These are phyloP conservation scores for Neopelma chrysocephalum DNA, from an alignment of 2,797 vertebrate genomes.

Conservation along the genomic window DNA sequence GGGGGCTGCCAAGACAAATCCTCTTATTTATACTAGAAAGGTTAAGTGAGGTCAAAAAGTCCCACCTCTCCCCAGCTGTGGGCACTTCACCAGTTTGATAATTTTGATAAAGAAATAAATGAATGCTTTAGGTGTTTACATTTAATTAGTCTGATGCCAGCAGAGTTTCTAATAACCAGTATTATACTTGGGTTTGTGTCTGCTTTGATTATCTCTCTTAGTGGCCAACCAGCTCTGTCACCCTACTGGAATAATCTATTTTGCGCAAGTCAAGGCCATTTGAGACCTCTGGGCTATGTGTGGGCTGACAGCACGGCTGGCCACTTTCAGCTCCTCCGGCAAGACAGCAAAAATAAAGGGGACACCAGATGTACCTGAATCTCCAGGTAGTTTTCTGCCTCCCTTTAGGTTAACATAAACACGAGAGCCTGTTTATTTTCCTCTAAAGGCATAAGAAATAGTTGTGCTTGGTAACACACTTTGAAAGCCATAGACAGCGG, in stretches of 20 bases:
- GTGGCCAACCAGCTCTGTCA: constrained; percentile 20
- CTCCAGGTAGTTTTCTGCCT: constrained; percentile 1
- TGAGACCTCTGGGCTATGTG: constrained; percentile 9
- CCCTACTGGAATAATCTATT: constrained; percentile 38
- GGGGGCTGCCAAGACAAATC: constrained; percentile 57
- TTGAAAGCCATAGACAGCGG: not conserved
- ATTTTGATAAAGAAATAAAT: constrained; percentile 58
- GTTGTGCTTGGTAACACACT: not conserved
- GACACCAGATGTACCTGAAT: not conserved
- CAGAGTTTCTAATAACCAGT: constrained; percentile 37
- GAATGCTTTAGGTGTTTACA: constrained; percentile 56
- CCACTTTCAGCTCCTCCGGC: constrained; percentile 27
- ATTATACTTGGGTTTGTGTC: constrained; percentile 32
- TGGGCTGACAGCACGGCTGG: not conserved
- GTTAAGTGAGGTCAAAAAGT: constrained; percentile 68
- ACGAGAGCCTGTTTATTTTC: not conserved
- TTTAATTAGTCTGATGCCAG: constrained; percentile 51
- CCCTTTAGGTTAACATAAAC: not conserved
- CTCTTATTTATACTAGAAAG: constrained; percentile 55
- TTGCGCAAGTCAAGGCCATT: constrained; percentile 51
- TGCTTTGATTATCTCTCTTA: constrained; percentile 46
- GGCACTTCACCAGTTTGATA: constrained; percentile 30
- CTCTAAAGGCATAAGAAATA: not conserved
- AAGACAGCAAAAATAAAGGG: not conserved
- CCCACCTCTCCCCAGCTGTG: constrained; percentile 52